Evolutionary conservation across 2,797 vertebrate species (phyloP).

Genomic region (Sus cebifrons): DNA sequence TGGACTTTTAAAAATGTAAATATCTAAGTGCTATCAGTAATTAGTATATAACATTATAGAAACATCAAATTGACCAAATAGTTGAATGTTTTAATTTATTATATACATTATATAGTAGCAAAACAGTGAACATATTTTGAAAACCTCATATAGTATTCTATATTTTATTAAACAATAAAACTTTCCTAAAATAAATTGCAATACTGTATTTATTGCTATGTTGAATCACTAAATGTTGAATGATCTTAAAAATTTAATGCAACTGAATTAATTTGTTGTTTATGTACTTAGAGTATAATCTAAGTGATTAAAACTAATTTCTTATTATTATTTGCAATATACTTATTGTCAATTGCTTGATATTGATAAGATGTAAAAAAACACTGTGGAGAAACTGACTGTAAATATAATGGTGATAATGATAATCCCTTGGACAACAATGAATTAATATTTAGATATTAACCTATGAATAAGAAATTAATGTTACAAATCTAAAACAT

Average conservation of each 20-base stretch:
- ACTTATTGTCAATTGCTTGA: neutral
- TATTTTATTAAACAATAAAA: conserved; percentile 7
- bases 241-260: neutral
- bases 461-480: neutral
- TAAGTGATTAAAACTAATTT: neutral
- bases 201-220: neutral
- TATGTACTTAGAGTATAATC: neutral
- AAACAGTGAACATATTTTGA: neutral
- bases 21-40: neutral
- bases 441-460: neutral
- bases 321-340: neutral
- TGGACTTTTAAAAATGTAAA: neutral
- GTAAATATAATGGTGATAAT: neutral
- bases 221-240: neutral
- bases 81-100: conserved; percentile 18
- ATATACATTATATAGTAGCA: neutral
- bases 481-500: neutral
- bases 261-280: neutral
- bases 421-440: neutral
- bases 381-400: neutral
- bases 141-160: neutral
- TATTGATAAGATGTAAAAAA: neutral
- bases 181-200: neutral
- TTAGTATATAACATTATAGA: neutral
- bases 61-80: neutral